phyloP scores from a whole-genome alignment of 2,888 invertebrate genomes.

The Iselma pallidipennis region DNA sequence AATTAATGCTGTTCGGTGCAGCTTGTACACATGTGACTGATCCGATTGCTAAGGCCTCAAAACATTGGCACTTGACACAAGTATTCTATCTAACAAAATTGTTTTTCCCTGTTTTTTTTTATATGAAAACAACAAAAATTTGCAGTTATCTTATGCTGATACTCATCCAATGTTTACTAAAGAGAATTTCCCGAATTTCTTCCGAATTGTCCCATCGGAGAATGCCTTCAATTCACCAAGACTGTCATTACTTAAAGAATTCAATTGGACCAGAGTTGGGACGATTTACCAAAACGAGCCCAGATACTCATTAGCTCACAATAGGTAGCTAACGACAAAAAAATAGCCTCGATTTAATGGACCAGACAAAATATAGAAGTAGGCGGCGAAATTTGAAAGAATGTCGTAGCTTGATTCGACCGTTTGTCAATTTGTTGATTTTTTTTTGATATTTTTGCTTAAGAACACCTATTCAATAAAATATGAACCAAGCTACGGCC shows the following conservation, averaged over 20 bases:
- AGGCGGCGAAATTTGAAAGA: no score
- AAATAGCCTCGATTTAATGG: no score
- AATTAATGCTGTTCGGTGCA: conserved; percentile 94
- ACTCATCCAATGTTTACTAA: conserved; percentile 97
- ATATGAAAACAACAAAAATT: conserved; percentile 24
- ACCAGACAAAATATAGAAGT: no score
- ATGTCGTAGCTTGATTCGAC: no score
- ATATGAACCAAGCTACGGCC: no score
- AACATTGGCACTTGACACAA: conserved; percentile 96
- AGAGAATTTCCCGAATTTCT: conserved; percentile 94
- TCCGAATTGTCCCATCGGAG: conserved; percentile 94
- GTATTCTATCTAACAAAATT: conserved; percentile 58
- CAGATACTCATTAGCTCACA: conserved; percentile 75
- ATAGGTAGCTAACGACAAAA: conserved; percentile 61
- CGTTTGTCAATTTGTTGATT: no score
- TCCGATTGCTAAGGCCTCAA: conserved; percentile 94
- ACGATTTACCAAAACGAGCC: conserved; percentile 97
- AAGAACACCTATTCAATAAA: no score
- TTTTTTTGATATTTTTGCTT: no score
- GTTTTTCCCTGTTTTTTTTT: background rate
- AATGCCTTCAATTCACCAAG: conserved; percentile 94
- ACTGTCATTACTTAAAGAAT: conserved; percentile 82
- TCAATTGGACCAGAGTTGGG: conserved; percentile 97
- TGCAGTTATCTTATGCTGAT: conserved; percentile 92
- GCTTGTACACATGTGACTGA: conserved; percentile 97